Evolutionary conservation across 1,140 invertebrate species (phyloP), one percentile per base, ranked within the genome.

Genomic region (Varroa destructor): DNA sequence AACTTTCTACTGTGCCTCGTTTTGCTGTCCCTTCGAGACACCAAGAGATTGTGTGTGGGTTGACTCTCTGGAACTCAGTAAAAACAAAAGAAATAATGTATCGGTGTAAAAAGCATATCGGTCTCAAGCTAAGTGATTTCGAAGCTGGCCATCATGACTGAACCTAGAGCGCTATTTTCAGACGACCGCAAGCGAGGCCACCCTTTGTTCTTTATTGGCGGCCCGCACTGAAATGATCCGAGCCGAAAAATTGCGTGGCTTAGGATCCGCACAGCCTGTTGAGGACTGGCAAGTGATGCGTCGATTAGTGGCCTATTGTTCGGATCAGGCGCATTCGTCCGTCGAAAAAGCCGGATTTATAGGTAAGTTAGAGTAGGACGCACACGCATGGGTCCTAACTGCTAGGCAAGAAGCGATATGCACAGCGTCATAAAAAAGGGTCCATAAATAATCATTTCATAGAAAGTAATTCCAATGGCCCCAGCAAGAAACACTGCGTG

Each of bases 241-340:
- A 72, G 82, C 84, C 75, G 79, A 67, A 40, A 40, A 46, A 86
- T 25, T 88, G 90, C 79, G 71, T 81, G 82, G 75, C 79, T 81
- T 84, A 88, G 76, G 86, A 90, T 25, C 79, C 14, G 46, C 88
- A 4, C 46, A 51, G 8, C 46, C 46, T 51, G 46, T 51, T 51
- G 87, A 89, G 74, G 89, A 91, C 75, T 87, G 89, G 0, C 91
- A 95, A 77, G 88, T 97, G 72, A 92, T 95, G 78, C 88, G 89
- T 1, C 84, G 89, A 74, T 84, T 98, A 0, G 91, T 97, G 42
- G 91, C 87, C 61, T 98, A 98, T 78, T 96, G 93, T 77, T 97
- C 93, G 0, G 92, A 96, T 76, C 84, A 84, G 75, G 79, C 78
- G 57, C 93, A 97, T 80, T 96, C 92, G 0, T 95, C 92, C 37